Conservation (phyloP, 2,113 vertebrate species). For the Grus americana region DNA sequence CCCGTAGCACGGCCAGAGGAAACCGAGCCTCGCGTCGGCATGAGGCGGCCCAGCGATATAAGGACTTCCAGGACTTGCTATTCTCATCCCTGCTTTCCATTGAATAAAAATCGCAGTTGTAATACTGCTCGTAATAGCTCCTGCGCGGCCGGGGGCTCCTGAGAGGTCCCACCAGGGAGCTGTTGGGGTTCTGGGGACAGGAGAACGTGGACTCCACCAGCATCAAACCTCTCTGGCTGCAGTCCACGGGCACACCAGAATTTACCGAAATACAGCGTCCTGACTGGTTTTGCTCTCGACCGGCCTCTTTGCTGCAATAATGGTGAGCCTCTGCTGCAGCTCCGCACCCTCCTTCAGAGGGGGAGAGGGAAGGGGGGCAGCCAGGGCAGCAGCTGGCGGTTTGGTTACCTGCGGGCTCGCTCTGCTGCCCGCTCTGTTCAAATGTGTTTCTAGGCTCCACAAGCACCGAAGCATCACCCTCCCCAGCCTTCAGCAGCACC, state of each 20-base stretch:
- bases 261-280: background rate
- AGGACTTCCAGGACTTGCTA: slow-evolving; percentile 21
- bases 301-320: background rate
- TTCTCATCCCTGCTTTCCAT: slow-evolving; percentile 18
- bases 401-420: fast-evolving
- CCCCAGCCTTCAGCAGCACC: too few species aligned
- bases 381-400: fast-evolving
- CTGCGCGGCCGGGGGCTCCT: background rate
- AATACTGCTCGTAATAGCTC: background rate
- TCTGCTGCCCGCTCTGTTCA: background rate
- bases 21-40: background rate
- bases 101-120: background rate
- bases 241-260: background rate
- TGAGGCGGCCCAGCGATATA: background rate
- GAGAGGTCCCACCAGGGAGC: background rate
- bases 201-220: background rate
- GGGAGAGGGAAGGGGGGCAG: background rate
- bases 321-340: background rate
- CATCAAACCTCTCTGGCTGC: background rate
- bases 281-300: background rate
- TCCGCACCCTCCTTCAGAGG: background rate
- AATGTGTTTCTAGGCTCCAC: fast-evolving
- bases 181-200: too few species aligned
- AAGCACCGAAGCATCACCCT: background rate
- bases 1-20: background rate